Percentiles rank a stretch among this genome's conserved stretches.
phyloP scores from a whole-genome alignment of 2,888 invertebrate species.

The Andrena minutula region DNA sequence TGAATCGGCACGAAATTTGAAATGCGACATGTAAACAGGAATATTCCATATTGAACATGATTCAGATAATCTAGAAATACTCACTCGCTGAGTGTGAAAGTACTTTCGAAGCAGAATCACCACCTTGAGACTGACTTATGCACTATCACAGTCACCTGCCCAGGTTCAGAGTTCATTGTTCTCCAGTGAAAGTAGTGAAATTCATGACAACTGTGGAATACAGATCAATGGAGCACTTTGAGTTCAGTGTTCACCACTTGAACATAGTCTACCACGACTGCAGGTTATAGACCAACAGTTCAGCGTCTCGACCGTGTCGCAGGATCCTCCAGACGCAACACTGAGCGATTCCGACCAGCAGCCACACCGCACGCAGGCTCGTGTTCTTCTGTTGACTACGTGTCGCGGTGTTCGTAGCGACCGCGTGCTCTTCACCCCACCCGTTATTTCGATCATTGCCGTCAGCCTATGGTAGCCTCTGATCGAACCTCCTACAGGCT shows the following conservation, averaged over 20 bases:
- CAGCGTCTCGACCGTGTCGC: background rate
- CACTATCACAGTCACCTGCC: background rate
- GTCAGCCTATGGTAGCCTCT: conserved; percentile 30
- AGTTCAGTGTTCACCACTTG: background rate
- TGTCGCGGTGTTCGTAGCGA: conserved; percentile 67
- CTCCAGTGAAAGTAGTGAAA: background rate
- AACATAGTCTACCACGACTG: background rate
- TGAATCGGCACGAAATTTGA: too few relatives aligned
- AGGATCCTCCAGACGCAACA: conserved; percentile 6
- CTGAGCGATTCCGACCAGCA: conserved; percentile 61
- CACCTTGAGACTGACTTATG: background rate
- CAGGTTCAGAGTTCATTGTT: background rate
- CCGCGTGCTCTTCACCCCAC: conserved; percentile 73
- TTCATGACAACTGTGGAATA: background rate
- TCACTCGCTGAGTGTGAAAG: background rate
- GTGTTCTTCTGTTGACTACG: conserved; percentile 58
- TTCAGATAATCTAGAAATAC: background rate
- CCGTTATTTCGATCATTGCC: conserved; percentile 34
- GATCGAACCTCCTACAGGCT: conserved; percentile 27
- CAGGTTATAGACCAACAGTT: background rate
- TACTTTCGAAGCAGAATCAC: background rate
- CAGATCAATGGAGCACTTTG: background rate
- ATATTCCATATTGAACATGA: background rate
- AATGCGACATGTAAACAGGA: background rate
- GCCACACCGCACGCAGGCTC: conserved; percentile 69